Conservation (phyloP, 2,797 vertebrate genomes). For the Falco biarmicus region DNA sequence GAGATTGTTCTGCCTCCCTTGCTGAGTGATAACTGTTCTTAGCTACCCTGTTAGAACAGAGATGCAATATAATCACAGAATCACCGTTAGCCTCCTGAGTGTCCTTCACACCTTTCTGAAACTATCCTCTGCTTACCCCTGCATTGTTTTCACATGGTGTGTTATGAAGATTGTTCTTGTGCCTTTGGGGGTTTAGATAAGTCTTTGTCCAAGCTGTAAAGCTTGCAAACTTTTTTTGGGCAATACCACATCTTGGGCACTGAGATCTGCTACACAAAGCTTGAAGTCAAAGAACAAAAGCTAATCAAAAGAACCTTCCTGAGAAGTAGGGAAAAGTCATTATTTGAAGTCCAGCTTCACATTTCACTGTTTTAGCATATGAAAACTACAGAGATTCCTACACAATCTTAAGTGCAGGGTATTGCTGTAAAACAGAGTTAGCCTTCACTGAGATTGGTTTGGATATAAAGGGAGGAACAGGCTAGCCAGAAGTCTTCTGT, state of each 20-base stretch:
- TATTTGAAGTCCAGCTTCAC: background rate
- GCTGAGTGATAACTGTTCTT: background rate
- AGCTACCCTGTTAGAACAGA: background rate
- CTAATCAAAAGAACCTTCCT: background rate
- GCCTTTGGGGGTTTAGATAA: background rate
- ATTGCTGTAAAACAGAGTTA: background rate
- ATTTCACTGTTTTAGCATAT: background rate
- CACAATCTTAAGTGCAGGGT: background rate
- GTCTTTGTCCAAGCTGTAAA: background rate
- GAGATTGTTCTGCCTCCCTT: background rate
- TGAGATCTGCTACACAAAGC: background rate
- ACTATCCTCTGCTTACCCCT: background rate
- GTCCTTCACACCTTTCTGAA: slow-evolving; percentile 7
- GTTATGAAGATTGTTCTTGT: background rate
- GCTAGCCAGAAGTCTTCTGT: background rate
- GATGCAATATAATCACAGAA: background rate
- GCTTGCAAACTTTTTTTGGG: background rate
- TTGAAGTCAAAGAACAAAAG: background rate
- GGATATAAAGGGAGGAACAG: background rate
- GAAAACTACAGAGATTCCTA: background rate
- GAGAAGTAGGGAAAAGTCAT: background rate
- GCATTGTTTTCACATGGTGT: background rate
- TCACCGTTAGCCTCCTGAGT: background rate
- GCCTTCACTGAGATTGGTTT: background rate
- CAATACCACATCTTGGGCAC: background rate